These are phyloP conservation scores for Drosophila asahinai DNA, from an alignment of 1,140 invertebrate genomes.

Conservation along the genomic window DNA sequence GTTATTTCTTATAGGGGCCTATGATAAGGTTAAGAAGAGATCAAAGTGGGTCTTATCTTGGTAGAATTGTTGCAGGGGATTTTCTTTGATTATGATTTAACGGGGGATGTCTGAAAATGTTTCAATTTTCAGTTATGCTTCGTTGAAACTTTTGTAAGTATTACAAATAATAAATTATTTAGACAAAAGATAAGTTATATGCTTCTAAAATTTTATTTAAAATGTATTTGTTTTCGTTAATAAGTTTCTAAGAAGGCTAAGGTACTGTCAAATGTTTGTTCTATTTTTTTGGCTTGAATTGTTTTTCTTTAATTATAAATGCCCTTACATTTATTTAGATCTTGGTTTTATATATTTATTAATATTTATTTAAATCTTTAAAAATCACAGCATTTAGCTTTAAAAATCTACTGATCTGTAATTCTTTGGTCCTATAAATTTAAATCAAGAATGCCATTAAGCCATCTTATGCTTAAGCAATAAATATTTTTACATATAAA, in stretches of 20 bases:
- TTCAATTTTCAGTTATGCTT: not conserved
- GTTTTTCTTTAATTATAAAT: not conserved
- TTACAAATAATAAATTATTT: too few species aligned
- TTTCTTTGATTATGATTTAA: not conserved
- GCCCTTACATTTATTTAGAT: not conserved
- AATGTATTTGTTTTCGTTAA: not conserved
- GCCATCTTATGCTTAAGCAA: too few species aligned
- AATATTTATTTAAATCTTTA: not conserved
- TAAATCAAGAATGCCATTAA: too few species aligned
- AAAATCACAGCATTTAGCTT: not conserved
- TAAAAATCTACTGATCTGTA: not conserved
- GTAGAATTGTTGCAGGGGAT: not conserved
- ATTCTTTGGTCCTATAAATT: not conserved
- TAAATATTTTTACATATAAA: too few species aligned
- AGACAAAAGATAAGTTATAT: too few species aligned
- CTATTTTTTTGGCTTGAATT: not conserved
- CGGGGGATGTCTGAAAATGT: not conserved
- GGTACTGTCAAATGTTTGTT: too few species aligned
- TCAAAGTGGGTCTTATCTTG: slow-evolving; percentile 30
- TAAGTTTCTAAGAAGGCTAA: too few species aligned
- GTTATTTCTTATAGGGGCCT: slow-evolving; percentile 31
- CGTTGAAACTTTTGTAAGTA: not conserved
- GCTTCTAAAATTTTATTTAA: not conserved
- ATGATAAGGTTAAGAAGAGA: slow-evolving; percentile 6
- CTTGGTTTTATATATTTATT: not conserved